Base-by-base conservation (phyloP, 1,140 invertebrate genomes). In the Diachasmimorpha longicaudata region DNA sequence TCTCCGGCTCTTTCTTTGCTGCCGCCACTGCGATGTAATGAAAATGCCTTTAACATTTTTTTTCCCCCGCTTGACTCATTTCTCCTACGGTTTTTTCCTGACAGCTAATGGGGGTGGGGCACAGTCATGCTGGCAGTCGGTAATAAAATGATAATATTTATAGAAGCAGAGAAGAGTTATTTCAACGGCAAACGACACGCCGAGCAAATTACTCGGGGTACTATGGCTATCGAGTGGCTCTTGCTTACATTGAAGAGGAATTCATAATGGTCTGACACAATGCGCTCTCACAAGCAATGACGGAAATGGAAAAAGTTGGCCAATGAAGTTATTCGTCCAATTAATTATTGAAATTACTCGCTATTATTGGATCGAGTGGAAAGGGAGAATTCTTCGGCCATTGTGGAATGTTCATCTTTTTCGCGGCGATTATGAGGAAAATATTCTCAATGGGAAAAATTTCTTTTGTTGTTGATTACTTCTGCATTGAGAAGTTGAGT, bases 81-180 rank as follows among this genome's bases (percentile, higher is more conserved):
- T 66, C n/a, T 14, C 13, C 31, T 31, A 31, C 21, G 23, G 16
- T 16, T 58, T 13, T 66, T 31, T 66, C 9, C 14, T 13, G 23
- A 21, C 16, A 16, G 55, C 9, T 10, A 10, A 10, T 4, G 14
- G n/a, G 48, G n/a, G 48, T 9, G n/a, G 48, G 48, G 48, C 9
- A 19, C n/a, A 19, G 48, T n/a, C 16, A 52, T 52, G 48, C 48
- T 52, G 9, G 16, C 48, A 8, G 48, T 16, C 48, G 39, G 52
- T 68, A 71, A 74, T 75, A 75, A 69, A 78, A 70, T 72, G 73
- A 58, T 75, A 66, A 75, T 73, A 71, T 72, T 76, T 74, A 78
- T 68, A 48, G n/a, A 66, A 76, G 74, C 44, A 39, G 2, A 44
- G 48, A 72, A 78, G 70, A 75, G 74, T 78, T 75, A 78, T 73